Evolutionary conservation across 2,888 invertebrate genomes (phyloP), one percentile per base, ranked within the genome.

Genomic region (Caenorhabditis parvicauda): DNA sequence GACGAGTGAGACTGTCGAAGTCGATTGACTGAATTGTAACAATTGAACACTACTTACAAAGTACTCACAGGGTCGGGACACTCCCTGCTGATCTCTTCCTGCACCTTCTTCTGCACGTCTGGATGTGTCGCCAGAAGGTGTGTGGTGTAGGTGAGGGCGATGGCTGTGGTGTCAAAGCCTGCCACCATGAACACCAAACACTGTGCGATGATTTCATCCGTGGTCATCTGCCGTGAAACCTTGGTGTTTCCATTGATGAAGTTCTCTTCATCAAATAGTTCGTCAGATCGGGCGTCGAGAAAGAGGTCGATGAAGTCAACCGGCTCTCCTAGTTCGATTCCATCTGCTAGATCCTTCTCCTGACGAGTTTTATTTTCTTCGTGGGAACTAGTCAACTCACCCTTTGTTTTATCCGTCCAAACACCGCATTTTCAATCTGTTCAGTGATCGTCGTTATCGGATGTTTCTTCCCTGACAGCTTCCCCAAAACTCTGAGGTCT

Each of bases 111-210:
- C 37, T 59, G 59, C 17, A 55, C 48, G n/a, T 61, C 58, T n/a
- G 79, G 83, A 70, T 85, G 79, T 42, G 73, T 76, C 3, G 84
- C 82, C 58, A 85, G 74, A 50, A 83, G 81, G 60, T 82, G 83
- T 54, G 82, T 77, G 14, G 82, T 74, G 66, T 83, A 85, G 9
- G 82, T 80, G 7, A 86, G 70, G 2, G 83, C 79, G 2, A 83
- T 82, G 7, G 84, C 83, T 0, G 85, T 85, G 0, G 85, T 86
- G 67, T 86, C 85, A 62, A 84, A 86, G 0, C 85, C 85, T 28
- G 78, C 78, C 12, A 75, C 32, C 35, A 78, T 45, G 58, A 78
- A 78, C 1, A 76, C 51, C 5, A 72, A 55, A 35, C 75, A 74
- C 32, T 75, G 68, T 6, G 59, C 55, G 5, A 68, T 56, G 32